Base-by-base conservation (phyloP, 1,140 invertebrate species). In the Euwallacea fornicatus region DNA sequence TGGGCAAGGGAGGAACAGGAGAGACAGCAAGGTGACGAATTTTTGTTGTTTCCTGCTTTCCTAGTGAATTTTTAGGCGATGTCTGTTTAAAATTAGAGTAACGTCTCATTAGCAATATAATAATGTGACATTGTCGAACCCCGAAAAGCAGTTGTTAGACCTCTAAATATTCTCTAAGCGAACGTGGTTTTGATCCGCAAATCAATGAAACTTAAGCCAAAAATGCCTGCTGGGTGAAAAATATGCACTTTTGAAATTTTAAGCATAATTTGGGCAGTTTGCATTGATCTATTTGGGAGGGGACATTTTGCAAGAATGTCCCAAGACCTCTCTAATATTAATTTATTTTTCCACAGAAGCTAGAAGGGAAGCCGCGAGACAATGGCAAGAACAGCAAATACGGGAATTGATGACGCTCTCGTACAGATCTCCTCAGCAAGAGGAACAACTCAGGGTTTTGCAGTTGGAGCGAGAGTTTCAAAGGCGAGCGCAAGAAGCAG, bases 1-100 rank as follows among this genome's bases (percentile, higher is more conserved):
- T 95, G 93, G 94, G 92, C 94, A 76, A 84, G 93, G 61, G 94
- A 96, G 83, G 93, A 95, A 81, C 88, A 91, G 74, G 93, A 96
- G 83, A 91, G 89, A 78, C 91, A 92, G 82, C 85, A 88, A 73
- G 69, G 69, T 71, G 58, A 55, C 54, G 1, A 33, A 33, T 33
- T 33, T 33, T 33, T 33, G 21, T 33, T 33, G 21, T 33, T 33
- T 33, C n/a, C n/a, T 33, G 21, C 21, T 33, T 33, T 33, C 4
- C 21, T 33, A 4, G 4, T 33, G 21, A 33, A 33, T 33, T 33
- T 33, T 33, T 33, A 33, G 21, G 1, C 4, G 21, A 33, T 33
- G 21, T 33, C 1, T 33, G 21, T 33, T 4, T 33, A 33, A 33
- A 33, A 33, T 33, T 33, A 33, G 21, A 33, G 21, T 33, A 33